These are phyloP conservation scores for Cotesia typhae DNA, from an alignment of 1,140 invertebrate genomes.

Conservation along the genomic window DNA sequence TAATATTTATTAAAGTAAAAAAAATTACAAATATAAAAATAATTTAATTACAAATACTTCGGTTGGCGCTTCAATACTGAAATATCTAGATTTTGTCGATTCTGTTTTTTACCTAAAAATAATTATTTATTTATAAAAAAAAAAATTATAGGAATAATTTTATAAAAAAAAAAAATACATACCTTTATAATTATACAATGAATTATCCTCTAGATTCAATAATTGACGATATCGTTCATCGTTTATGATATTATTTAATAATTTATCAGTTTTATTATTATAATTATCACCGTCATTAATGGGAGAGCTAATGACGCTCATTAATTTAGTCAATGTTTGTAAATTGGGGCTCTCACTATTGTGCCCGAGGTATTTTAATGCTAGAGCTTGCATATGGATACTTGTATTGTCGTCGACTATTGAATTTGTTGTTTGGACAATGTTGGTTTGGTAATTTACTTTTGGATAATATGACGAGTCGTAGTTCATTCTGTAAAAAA, in stretches of 20 bases:
- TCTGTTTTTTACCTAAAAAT: too few species aligned
- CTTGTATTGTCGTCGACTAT: slow-evolving; percentile 66
- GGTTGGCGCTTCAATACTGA: slow-evolving; percentile 72
- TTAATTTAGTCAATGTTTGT: slow-evolving; percentile 55
- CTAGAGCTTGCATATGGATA: slow-evolving; percentile 72
- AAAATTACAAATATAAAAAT: background rate
- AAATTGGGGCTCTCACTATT: background rate
- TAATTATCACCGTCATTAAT: slow-evolving; percentile 9
- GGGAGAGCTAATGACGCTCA: slow-evolving; percentile 57
- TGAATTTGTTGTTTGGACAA: slow-evolving; percentile 47
- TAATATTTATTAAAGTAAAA: slow-evolving; percentile 38
- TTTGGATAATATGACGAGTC: slow-evolving; percentile 59
- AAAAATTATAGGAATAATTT: too few species aligned
- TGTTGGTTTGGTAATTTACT: slow-evolving; percentile 50
- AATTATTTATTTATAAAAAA: too few species aligned
- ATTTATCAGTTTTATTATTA: background rate
- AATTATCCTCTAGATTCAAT: too few species aligned
- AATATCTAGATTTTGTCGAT: slow-evolving; percentile 67
- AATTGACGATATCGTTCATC: background rate
- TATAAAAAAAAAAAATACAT: too few species aligned
- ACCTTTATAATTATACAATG: too few species aligned
- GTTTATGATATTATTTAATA: too few species aligned
- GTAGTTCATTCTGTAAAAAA: slow-evolving; percentile 61
- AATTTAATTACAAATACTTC: slow-evolving; percentile 66
- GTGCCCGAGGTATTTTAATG: slow-evolving; percentile 71